Base-by-base conservation (phyloP, 2,888 invertebrate species). In the Andrena hattorfiana region DNA sequence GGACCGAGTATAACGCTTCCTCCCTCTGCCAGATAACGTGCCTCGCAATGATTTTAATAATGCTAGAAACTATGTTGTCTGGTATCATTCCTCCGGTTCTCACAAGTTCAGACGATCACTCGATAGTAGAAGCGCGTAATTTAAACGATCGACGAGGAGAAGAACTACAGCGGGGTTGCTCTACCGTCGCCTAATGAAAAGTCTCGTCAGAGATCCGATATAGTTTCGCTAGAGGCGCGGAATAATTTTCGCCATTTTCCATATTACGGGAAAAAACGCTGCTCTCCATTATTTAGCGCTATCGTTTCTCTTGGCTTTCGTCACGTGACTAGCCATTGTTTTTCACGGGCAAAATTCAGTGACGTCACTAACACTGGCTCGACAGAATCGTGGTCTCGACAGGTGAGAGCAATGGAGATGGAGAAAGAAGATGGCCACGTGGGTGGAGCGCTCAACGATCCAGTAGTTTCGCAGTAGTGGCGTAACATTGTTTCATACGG, bases 401-500 rank as follows among this genome's bases (percentile, higher is more conserved):
- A 74, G 48, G 64, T 69, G 60, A 51, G 78, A 60, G 56, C 30
- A 26, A 30, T 20, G 30, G 32, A n/a, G 28, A 48, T 8, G 10
- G 62, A 20, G 66, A 20, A 60, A 60, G 66, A 75, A 77, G 70
- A 54, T 71, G 75, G 76, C 71, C 76, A 72, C 69, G 66, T 63
- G 79, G 77, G 73, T 79, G 74, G 69, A 77, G 69, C 62, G 51
- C 54, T 73, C 67, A 48, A 80, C 75, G 75, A 85, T 78, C 72
- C 77, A 73, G 67, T 67, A 81, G 85, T 78, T 75, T 72, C 76
- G 73, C 49, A 68, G 82, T 64, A 71, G 77, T 70, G 79, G 54
- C 76, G 83, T 84, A 81, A 86, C 85, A 87, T 81, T 86, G 87
- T 88, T 86, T 86, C 86, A 66, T 80, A 87, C 63, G 64, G 80